Evolutionary conservation across 2,888 invertebrate species (phyloP).

Genomic region (Malthinus seriepunctatus): DNA sequence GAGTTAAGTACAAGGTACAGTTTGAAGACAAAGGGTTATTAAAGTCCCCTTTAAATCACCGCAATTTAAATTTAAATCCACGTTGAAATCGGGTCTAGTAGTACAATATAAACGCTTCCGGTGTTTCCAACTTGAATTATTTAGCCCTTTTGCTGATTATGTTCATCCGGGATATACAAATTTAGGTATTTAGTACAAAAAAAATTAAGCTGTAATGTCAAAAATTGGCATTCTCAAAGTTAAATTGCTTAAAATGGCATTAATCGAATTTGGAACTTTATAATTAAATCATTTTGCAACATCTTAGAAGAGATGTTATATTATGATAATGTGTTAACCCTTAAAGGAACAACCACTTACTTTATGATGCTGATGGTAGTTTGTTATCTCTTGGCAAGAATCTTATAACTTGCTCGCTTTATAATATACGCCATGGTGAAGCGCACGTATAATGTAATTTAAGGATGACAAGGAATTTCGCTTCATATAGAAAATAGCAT

Average conservation of each 20-base stretch:
- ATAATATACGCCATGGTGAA: too few relatives aligned
- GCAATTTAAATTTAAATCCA: conserved; percentile 33
- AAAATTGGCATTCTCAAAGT: too few relatives aligned
- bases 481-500: neutral
- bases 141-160: conserved; percentile 31
- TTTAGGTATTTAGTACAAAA: conserved; percentile 32
- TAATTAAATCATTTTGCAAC: neutral
- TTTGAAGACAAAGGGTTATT: conserved; percentile 25
- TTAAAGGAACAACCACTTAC: too few relatives aligned
- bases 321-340: neutral
- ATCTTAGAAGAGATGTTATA: neutral
- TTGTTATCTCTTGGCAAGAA: too few relatives aligned
- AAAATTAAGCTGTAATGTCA: neutral
- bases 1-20: conserved; percentile 13
- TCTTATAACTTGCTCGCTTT: too few relatives aligned
- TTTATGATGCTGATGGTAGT: too few relatives aligned
- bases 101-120: conserved; percentile 34
- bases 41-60: conserved; percentile 33
- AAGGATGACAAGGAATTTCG: too few relatives aligned
- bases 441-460: too few relatives aligned
- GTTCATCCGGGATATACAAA: conserved; percentile 37
- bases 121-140: conserved; percentile 35
- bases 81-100: conserved; percentile 28
- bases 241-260: too few relatives aligned
- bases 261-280: neutral